Evolutionary conservation across 1,140 invertebrate genomes (phyloP).

Genomic region (Drosophila navojoa): DNA sequence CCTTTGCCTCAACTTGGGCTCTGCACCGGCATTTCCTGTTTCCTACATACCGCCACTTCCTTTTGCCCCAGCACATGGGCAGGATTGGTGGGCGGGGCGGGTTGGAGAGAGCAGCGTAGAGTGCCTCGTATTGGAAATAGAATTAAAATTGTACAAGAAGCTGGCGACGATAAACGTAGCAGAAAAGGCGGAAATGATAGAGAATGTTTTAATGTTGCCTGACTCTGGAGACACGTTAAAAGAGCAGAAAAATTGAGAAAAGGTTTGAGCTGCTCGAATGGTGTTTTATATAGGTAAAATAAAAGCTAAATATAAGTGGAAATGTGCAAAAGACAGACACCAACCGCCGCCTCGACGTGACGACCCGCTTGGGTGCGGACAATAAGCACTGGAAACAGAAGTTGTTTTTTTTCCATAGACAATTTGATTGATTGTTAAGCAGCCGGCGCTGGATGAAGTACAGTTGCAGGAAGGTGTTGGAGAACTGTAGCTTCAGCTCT

Average conservation of each 20-base stretch:
- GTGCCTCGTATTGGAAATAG: conserved; percentile 53
- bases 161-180: conserved; percentile 49
- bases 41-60: conserved; percentile 73
- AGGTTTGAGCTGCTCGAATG: too few species aligned
- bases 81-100: not conserved
- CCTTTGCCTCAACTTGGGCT: conserved; percentile 21
- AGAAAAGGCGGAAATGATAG: conserved; percentile 75
- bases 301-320: too few species aligned
- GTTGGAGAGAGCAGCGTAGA: not conserved
- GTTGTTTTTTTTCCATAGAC: conserved; percentile 50
- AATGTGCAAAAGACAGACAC: too few species aligned
- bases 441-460: conserved; percentile 9
- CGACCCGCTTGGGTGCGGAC: not conserved
- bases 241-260: not conserved
- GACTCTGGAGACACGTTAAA: not conserved
- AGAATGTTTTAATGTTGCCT: conserved; percentile 78
- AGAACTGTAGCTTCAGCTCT: conserved; percentile 2
- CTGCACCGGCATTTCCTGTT: conserved; percentile 67
- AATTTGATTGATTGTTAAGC: conserved; percentile 73
- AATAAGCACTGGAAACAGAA: conserved; percentile 43
- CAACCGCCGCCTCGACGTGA: too few species aligned
- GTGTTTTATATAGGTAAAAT: not conserved
- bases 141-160: conserved; percentile 78
- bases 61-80: conserved; percentile 29
- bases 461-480: not conserved